Conservation (phyloP, 2,797 vertebrate species). For the Lagocephalus sceleratus region DNA sequence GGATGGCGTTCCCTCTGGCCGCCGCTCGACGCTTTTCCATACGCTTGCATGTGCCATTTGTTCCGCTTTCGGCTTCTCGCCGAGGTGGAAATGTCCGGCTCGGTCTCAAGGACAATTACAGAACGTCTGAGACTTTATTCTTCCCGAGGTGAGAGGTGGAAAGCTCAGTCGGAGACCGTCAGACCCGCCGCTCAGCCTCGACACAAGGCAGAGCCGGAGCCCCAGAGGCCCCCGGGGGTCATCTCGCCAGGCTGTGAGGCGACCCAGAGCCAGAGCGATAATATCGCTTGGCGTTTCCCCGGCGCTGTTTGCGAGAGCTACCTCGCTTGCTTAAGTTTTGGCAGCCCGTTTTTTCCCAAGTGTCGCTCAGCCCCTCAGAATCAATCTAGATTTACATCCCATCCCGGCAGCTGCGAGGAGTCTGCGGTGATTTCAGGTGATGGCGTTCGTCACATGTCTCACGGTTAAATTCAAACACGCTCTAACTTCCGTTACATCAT, state of each 20-base stretch:
- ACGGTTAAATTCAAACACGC: conserved; percentile 1
- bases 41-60: conserved; percentile 71
- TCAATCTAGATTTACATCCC: conserved; percentile 34
- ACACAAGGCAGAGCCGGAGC: conserved; percentile 27
- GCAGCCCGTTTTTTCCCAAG: conserved; percentile 25
- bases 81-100: conserved; percentile 73
- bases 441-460: not conserved
- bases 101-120: conserved; percentile 75
- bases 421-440: conserved; percentile 8
- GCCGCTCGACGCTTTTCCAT: conserved; percentile 67
- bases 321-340: conserved; percentile 34
- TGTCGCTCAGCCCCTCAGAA: conserved; percentile 42
- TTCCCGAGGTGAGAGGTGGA: conserved; percentile 67
- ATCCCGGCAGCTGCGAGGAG: conserved; percentile 28
- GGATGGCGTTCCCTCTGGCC: conserved; percentile 57
- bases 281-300: conserved; percentile 26
- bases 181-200: conserved; percentile 36
- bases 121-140: conserved; percentile 74
- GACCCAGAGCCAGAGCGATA: conserved; percentile 21
- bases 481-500: conserved; percentile 17
- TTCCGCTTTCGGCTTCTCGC: conserved; percentile 72
- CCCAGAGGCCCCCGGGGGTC: conserved; percentile 8
- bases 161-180: conserved; percentile 46
- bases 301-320: not conserved
- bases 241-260: conserved; percentile 40